Conservation (phyloP, 2,113 vertebrate species). For the Epinephelus fuscoguttatus region DNA sequence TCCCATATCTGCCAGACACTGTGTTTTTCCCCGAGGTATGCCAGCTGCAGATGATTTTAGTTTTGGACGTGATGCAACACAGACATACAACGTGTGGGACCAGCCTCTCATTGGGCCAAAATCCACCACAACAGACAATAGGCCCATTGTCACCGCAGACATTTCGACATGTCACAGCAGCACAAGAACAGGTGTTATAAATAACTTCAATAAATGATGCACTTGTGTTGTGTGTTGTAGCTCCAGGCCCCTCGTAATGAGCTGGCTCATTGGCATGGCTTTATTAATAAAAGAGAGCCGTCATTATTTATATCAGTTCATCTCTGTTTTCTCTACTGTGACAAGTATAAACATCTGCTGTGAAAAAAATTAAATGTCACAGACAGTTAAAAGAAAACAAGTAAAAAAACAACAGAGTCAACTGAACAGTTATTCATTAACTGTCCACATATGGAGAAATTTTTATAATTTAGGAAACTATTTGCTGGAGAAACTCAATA, state of each 20-base stretch:
- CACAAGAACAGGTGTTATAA: slow-evolving; percentile 4
- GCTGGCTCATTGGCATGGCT: background rate
- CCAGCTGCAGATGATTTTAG: slow-evolving; percentile 22
- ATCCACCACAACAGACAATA: slow-evolving; percentile 14
- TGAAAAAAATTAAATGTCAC: background rate
- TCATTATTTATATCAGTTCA: slow-evolving; percentile 36
- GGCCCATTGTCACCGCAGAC: background rate
- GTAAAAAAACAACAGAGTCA: background rate
- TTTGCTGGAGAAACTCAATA: background rate
- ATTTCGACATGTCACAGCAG: background rate
- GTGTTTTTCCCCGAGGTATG: background rate
- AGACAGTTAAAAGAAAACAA: background rate
- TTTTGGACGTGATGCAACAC: slow-evolving; percentile 6
- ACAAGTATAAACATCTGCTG: background rate
- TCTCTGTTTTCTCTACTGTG: slow-evolving; percentile 11
- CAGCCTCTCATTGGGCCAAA: background rate
- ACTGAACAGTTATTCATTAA: background rate
- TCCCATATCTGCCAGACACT: background rate
- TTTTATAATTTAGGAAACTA: background rate
- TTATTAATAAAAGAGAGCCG: slow-evolving; percentile 26
- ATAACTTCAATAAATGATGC: slow-evolving; percentile 29
- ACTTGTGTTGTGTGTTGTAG: background rate
- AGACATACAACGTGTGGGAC: background rate
- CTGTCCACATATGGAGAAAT: background rate
- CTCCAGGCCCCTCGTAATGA: background rate